Percentiles rank a stretch among this genome's conserved stretches.
Evolutionary conservation across 2,113 vertebrate genomes (phyloP).

Genomic region (Tragelaphus imberbis): DNA sequence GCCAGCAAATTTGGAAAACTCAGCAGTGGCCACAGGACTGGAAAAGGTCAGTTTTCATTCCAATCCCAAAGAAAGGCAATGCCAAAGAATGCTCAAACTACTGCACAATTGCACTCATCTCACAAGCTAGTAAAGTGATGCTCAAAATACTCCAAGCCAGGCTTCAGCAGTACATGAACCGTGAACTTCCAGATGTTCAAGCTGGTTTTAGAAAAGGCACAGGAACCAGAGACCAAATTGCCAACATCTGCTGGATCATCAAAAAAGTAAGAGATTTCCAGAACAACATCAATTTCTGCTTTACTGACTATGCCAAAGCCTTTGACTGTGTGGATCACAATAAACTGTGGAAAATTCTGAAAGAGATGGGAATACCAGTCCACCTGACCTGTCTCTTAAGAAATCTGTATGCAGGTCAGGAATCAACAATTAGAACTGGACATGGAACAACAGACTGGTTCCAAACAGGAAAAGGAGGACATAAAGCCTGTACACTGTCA

Average conservation of each 20-base stretch:
- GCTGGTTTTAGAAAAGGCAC: background rate
- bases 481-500: background rate
- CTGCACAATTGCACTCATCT: background rate
- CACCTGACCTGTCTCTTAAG: background rate
- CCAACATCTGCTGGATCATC: background rate
- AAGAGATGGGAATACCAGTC: background rate
- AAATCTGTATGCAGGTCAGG: background rate
- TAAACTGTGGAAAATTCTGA: background rate
- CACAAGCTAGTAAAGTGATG: background rate
- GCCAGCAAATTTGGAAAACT: background rate
- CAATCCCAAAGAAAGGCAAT: background rate
- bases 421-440: background rate
- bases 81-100: background rate
- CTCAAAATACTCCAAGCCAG: background rate
- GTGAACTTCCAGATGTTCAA: background rate
- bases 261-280: background rate
- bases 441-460: background rate
- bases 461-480: background rate
- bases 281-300: background rate
- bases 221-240: background rate
- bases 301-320: background rate
- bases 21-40: background rate
- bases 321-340: background rate
- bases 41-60: background rate
- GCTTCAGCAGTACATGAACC: background rate